Conservation (phyloP, 2,113 vertebrate genomes). For the Bos indicus region DNA sequence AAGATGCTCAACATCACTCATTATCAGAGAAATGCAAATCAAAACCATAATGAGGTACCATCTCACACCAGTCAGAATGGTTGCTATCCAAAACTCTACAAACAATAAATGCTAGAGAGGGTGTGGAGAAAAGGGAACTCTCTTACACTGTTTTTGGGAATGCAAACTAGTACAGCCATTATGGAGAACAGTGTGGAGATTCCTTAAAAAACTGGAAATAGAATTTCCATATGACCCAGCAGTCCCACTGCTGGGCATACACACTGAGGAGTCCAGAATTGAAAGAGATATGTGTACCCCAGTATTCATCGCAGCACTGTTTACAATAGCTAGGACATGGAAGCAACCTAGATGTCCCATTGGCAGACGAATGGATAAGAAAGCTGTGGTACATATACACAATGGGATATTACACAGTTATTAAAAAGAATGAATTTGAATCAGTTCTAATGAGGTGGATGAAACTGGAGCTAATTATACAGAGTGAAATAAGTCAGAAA, state of each 20-base stretch:
- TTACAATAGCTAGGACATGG: not conserved
- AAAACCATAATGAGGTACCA: not conserved
- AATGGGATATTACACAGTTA: not conserved
- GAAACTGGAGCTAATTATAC: not conserved
- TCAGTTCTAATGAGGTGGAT: not conserved
- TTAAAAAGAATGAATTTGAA: not conserved
- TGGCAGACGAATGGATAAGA: not conserved
- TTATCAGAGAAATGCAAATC: not conserved
- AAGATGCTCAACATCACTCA: not conserved
- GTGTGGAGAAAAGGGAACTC: not conserved
- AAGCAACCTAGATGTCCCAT: not conserved
- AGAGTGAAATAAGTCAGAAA: not conserved
- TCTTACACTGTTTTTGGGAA: not conserved
- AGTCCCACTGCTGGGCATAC: not conserved
- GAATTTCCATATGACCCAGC: not conserved
- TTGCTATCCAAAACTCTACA: not conserved
- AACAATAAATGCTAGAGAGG: not conserved
- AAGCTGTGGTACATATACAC: not conserved
- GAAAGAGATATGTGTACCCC: not conserved
- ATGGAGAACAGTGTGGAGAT: not conserved
- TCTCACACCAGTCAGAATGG: accelerated
- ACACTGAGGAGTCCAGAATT: not conserved
- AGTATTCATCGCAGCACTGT: not conserved
- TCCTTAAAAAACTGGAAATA: not conserved
- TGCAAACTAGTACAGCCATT: not conserved